phyloP scores from a whole-genome alignment of 1,140 invertebrate species.

The Macrobrachium rosenbergii region DNA sequence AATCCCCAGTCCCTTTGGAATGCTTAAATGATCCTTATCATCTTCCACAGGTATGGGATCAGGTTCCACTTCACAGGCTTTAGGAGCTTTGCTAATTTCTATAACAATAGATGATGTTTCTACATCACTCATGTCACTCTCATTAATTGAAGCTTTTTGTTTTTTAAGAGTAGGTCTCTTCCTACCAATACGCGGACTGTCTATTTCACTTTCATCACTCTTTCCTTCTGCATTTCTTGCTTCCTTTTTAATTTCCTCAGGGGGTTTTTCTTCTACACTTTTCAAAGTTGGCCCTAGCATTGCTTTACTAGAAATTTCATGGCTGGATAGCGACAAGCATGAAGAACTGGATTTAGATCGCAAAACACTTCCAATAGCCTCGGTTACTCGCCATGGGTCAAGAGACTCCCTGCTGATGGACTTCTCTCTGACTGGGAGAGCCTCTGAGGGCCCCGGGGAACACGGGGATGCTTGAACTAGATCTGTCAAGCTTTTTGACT shows the following conservation, averaged over 20 bases:
- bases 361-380: conserved; percentile 65
- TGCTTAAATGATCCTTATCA: conserved; percentile 63
- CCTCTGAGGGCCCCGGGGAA: conserved; percentile 42
- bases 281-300: neutral
- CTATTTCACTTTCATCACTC: conserved; percentile 9
- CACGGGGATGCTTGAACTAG: conserved; percentile 43
- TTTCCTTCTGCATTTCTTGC: conserved; percentile 1
- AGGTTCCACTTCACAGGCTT: conserved; percentile 45
- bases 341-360: conserved; percentile 68
- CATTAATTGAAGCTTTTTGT: conserved; percentile 65
- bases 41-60: conserved; percentile 32
- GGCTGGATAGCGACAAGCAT: conserved; percentile 51
- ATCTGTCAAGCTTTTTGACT: conserved; percentile 52
- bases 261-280: neutral
- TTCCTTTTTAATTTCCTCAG: neutral
- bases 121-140: conserved; percentile 60
- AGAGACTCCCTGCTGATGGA: conserved; percentile 49
- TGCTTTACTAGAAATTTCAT: conserved; percentile 26
- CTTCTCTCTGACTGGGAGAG: conserved; percentile 27
- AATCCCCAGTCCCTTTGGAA: conserved; percentile 64
- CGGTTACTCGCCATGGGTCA: conserved; percentile 16
- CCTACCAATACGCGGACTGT: conserved; percentile 35
- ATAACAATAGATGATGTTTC: conserved; percentile 63
- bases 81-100: conserved; percentile 62
- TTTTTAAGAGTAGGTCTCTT: conserved; percentile 64